phyloP scores from a whole-genome alignment of 2,797 vertebrate genomes.

The Chaunax sp. region DNA sequence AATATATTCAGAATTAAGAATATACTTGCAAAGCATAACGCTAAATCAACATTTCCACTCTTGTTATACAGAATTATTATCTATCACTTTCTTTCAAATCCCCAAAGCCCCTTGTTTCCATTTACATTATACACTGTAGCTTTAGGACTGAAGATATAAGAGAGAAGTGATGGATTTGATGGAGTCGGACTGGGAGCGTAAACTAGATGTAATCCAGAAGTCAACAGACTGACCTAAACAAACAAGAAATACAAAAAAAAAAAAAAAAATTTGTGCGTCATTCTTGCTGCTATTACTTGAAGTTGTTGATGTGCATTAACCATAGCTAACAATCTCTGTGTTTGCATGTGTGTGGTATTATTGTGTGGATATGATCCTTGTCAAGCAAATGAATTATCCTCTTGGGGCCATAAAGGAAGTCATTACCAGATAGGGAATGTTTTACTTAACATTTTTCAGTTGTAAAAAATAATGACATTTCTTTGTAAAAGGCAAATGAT shows the following conservation, averaged over 20 bases:
- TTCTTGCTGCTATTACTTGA: neutral
- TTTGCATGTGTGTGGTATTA: neutral
- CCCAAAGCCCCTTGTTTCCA: neutral
- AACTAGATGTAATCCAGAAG: slow-evolving; percentile 2
- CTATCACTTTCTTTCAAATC: too few relatives aligned
- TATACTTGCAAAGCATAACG: neutral
- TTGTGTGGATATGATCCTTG: slow-evolving; percentile 1
- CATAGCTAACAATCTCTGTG: neutral
- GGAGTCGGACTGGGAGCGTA: neutral
- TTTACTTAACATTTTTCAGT: slow-evolving; percentile 4
- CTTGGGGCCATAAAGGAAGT: slow-evolving; percentile 28
- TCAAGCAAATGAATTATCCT: slow-evolving; percentile 17
- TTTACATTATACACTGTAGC: neutral
- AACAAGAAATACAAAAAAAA: neutral
- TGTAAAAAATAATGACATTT: neutral
- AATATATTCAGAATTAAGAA: neutral
- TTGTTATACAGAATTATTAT: too few relatives aligned
- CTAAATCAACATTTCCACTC: too few relatives aligned
- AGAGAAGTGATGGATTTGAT: slow-evolving; percentile 1
- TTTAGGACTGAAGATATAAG: slow-evolving; percentile 1
- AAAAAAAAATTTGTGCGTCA: neutral
- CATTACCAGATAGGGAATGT: neutral
- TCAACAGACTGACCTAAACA: slow-evolving; percentile 3
- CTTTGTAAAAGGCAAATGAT: neutral
- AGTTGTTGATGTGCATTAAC: neutral